phyloP scores from a whole-genome alignment of 2,113 vertebrate species.

The Salvelinus sp. region DNA sequence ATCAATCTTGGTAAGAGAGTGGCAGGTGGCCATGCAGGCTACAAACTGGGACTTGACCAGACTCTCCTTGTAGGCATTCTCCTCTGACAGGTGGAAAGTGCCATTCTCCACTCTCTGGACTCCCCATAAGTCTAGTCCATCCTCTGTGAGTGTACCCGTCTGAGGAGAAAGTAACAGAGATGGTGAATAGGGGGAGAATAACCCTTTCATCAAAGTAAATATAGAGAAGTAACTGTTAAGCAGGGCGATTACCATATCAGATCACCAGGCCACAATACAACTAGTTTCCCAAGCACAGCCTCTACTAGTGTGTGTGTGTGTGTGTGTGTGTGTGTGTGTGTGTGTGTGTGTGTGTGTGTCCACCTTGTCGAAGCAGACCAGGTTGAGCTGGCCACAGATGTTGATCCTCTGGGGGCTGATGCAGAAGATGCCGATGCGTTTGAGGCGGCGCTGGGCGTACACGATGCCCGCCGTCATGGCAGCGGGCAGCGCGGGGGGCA shows the following conservation, averaged over 20 bases:
- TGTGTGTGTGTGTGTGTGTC: not conserved
- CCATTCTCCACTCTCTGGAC: constrained; percentile 87
- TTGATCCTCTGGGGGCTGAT: constrained; percentile 98
- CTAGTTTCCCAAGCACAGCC: no score
- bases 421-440: constrained; percentile 90
- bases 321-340: no score
- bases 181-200: not conserved
- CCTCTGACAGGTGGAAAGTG: constrained; percentile 87
- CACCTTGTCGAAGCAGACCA: constrained; percentile 98
- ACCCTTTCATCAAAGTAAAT: no score
- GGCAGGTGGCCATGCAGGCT: constrained; percentile 96
- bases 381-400: constrained; percentile 96
- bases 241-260: no score
- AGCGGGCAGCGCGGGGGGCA: constrained; percentile 94
- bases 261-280: no score
- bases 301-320: no score
- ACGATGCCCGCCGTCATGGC: constrained; percentile 97
- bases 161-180: constrained; percentile 44
- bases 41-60: constrained; percentile 92
- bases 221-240: no score
- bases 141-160: constrained; percentile 98
- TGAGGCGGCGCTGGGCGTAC: constrained; percentile 92
- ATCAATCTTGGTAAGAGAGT: constrained; percentile 97
- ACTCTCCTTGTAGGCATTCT: constrained; percentile 82
- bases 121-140: constrained; percentile 95